Evolutionary conservation across 2,888 invertebrate species (phyloP).

Genomic region (Acheta domesticus): DNA sequence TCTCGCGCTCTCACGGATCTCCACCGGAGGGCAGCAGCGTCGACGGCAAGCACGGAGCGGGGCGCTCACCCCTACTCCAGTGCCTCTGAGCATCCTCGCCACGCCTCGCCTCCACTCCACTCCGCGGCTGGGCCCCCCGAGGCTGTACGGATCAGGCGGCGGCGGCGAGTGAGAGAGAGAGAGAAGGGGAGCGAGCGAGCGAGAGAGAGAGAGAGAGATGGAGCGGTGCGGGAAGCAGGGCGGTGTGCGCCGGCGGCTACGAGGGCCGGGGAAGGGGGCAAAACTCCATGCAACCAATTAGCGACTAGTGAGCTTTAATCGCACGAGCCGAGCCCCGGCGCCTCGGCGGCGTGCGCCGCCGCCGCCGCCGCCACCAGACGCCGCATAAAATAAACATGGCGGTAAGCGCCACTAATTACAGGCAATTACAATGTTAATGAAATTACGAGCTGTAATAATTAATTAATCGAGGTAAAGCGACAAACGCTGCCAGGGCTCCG

Average conservation of each 20-base stretch:
- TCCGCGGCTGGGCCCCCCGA: constrained; percentile 22
- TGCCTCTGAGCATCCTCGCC: not conserved
- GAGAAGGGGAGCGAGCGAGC: no score
- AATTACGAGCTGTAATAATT: constrained; percentile 39
- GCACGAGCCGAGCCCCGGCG: constrained; percentile 23
- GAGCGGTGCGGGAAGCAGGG: no score
- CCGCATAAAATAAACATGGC: constrained; percentile 38
- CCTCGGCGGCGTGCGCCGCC: not conserved
- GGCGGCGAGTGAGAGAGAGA: not conserved
- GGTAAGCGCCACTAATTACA: constrained; percentile 38
- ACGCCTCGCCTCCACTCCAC: not conserved
- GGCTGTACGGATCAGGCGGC: constrained; percentile 22
- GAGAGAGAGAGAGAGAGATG: no score
- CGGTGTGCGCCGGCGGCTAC: no score
- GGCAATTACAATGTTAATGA: constrained; percentile 39
- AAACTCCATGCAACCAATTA: constrained; percentile 37
- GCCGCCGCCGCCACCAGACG: not conserved
- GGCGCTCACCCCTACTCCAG: no score
- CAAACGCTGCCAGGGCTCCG: constrained; percentile 28
- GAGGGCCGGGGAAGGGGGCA: constrained; percentile 24
- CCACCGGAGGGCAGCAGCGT: no score
- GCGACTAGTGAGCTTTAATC: constrained; percentile 34
- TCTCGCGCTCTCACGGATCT: no score
- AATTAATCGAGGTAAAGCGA: constrained; percentile 35
- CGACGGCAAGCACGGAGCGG: no score